These are phyloP conservation scores for Hesperophylax magnus DNA, from an alignment of 1,140 invertebrate genomes.

Conservation along the genomic window DNA sequence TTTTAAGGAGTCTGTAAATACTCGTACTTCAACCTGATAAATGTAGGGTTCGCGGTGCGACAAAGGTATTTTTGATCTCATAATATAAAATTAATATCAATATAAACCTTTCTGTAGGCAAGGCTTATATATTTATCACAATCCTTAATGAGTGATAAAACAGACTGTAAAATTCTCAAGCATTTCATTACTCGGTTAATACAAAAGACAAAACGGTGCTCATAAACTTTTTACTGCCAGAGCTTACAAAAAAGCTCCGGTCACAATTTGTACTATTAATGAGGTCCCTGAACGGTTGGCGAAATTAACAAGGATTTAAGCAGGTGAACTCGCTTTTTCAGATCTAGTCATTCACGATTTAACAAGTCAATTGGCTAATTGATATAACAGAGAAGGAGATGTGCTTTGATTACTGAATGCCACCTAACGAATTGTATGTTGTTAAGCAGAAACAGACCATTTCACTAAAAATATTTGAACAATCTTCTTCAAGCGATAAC, in stretches of 20 bases:
- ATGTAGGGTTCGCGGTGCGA: no score
- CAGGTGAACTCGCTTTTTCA: constrained; percentile 17
- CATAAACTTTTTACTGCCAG: background rate
- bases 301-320: background rate
- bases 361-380: constrained; percentile 50
- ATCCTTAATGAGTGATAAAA: background rate
- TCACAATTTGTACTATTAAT: constrained; percentile 24
- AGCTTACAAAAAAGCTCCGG: background rate
- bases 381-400: constrained; percentile 42
- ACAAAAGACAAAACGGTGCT: background rate
- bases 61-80: no score
- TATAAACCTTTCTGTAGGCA: no score
- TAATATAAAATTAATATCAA: no score
- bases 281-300: constrained; percentile 21
- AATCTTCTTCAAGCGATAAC: no score
- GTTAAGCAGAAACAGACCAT: no score
- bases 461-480: no score
- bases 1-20: no score
- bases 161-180: background rate
- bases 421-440: background rate
- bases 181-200: background rate
- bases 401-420: constrained; percentile 34
- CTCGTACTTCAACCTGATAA: no score
- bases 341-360: background rate
- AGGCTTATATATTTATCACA: no score